phyloP scores from a whole-genome alignment of 2,888 invertebrate species.

The Sicus ferrugineus region DNA sequence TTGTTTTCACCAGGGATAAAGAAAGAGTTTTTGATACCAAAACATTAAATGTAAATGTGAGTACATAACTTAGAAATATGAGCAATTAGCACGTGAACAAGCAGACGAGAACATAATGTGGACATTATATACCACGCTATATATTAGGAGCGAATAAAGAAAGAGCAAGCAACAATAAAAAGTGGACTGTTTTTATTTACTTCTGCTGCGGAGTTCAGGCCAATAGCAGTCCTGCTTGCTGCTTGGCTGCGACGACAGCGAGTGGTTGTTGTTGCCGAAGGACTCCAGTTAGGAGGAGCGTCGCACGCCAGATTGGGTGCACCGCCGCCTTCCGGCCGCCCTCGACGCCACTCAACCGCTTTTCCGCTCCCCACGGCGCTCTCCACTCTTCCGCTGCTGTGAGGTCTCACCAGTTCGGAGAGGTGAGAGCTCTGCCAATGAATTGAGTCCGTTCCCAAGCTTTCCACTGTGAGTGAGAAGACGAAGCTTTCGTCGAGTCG shows the following conservation, averaged over 20 bases:
- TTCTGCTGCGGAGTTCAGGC: too few species aligned
- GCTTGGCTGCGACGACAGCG: too few species aligned
- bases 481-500: conserved; percentile 16
- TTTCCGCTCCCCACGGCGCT: background rate
- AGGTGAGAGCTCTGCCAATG: conserved; percentile 39
- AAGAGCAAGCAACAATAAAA: background rate
- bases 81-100: background rate
- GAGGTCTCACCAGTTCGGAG: conserved; percentile 10
- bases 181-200: too few species aligned
- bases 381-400: background rate
- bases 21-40: background rate
- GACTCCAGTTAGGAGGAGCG: conserved; percentile 20
- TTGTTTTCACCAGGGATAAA: background rate
- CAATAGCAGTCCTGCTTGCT: too few species aligned
- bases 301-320: background rate
- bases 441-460: conserved; percentile 50
- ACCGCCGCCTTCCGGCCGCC: background rate
- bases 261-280: background rate
- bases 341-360: too few species aligned
- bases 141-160: background rate
- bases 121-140: background rate
- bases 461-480: background rate
- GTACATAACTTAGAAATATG: background rate
- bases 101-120: background rate
- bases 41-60: background rate